Evolutionary conservation across 2,113 vertebrate genomes (phyloP).

Genomic region (Speoplatyrhinus poulsoni): DNA sequence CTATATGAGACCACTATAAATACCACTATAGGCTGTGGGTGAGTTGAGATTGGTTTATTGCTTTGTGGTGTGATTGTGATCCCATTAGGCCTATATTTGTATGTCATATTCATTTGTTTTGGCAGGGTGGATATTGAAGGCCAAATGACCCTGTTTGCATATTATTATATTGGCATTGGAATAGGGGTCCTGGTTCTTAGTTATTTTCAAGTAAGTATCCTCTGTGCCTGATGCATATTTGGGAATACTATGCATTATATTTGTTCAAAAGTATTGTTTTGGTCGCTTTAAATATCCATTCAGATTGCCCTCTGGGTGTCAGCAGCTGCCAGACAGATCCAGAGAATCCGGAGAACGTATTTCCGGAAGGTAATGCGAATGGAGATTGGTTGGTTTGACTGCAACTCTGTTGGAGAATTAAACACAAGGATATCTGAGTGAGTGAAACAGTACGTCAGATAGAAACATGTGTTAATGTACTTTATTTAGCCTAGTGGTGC

Average conservation of each 20-base stretch:
- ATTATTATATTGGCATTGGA: slow-evolving; percentile 78
- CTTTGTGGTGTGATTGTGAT: slow-evolving; percentile 1
- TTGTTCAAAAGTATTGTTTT: background rate
- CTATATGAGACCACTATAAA: slow-evolving; percentile 61
- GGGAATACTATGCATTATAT: background rate
- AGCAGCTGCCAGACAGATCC: slow-evolving; percentile 70
- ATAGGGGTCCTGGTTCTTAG: slow-evolving; percentile 67
- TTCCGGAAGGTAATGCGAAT: slow-evolving; percentile 79
- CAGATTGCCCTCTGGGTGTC: slow-evolving; percentile 76
- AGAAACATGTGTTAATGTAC: no score
- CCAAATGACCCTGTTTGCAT: slow-evolving; percentile 77
- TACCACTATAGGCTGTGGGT: slow-evolving; percentile 68
- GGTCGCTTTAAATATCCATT: background rate
- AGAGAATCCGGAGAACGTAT: slow-evolving; percentile 70
- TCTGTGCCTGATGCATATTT: background rate
- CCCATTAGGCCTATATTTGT: background rate
- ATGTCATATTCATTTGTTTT: slow-evolving; percentile 21
- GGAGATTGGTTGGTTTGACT: slow-evolving; percentile 83
- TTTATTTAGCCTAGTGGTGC: no score
- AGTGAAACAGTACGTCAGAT: slow-evolving; percentile 7
- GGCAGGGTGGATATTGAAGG: slow-evolving; percentile 74
- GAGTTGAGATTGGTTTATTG: slow-evolving; percentile 38
- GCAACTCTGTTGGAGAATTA: slow-evolving; percentile 77
- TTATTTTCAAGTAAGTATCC: slow-evolving; percentile 75
- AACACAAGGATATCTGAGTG: slow-evolving; percentile 82